Evolutionary conservation across 1,140 invertebrate species (phyloP), one percentile per base, ranked within the genome.

Genomic region (Drosophila ficusphila): DNA sequence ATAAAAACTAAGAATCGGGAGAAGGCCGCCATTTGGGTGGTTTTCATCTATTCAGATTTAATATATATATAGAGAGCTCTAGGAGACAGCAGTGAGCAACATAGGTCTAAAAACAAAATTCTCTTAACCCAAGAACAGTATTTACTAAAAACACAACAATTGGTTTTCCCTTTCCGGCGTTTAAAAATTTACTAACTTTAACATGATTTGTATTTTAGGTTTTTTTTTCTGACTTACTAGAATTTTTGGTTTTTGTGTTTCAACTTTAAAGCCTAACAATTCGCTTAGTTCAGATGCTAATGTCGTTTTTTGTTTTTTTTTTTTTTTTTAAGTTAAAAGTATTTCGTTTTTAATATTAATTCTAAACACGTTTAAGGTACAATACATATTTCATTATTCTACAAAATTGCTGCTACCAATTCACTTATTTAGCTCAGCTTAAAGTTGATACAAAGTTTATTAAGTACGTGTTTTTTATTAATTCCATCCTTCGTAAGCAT

Each of bases 311-410:
- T 34, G n/a, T 62, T 68, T 46, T 38, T 47, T n/a, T 36, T 57
- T 27, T 49, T 46, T 57, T 52, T 38, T 41, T 31, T 56, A 58
- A 75, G 41, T 86, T 85, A 85, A 72, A 86, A 86, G 57, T 81
- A 74, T 81, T 88, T 85, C 81, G 79, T 78, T 78, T 82, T 79
- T 27, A 42, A 75, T 73, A 65, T 81, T 86, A 88, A 81, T 67
- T 60, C 81, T 85, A 85, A 79, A 85, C 82, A 86, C 81, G 58
- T 81, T 86, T 85, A 77, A 85, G 81, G 81, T 85, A 85, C 81
- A 81, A 85, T 86, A 86, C 77, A 86, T 86, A 88, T 74, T 88
- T 88, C 69, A 86, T 88, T 88, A 86, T 77, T 77, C 78, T 88
- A 88, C 82, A 89, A 88, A 82, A 88, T 88, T 88, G 83, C 82